Percentiles rank a stretch among this genome's conserved stretches.
phyloP scores from a whole-genome alignment of 2,797 vertebrate genomes.

The Austrolebias charrua region DNA sequence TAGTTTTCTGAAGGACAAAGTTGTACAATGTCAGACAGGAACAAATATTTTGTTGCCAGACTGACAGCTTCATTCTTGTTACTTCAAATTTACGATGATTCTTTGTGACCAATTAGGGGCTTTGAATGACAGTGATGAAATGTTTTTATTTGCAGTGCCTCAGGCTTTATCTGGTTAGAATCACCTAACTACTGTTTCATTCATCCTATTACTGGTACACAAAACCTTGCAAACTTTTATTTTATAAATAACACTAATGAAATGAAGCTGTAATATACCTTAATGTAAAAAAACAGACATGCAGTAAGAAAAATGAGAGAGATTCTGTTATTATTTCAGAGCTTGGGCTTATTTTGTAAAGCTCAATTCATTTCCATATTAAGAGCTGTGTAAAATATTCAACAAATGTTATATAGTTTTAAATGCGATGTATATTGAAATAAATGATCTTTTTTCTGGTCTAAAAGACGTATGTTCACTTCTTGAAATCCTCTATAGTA shows the following conservation, averaged over 20 bases:
- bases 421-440: conserved; percentile 84
- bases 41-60: conserved; percentile 25
- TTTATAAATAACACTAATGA: conserved; percentile 85
- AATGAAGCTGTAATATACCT: conserved; percentile 74
- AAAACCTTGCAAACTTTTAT: conserved; percentile 77
- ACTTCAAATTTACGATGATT: conserved; percentile 34
- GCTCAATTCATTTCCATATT: conserved; percentile 68
- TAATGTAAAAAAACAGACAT: conserved; percentile 77
- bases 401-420: conserved; percentile 86
- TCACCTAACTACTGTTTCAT: conserved; percentile 75
- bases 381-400: conserved; percentile 74
- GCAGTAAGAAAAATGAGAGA: conserved; percentile 80
- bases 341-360: conserved; percentile 95
- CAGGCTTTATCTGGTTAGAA: conserved; percentile 88
- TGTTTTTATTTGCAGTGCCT: conserved; percentile 81
- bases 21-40: conserved; percentile 21
- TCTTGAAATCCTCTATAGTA: conserved; percentile 3
- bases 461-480: conserved; percentile 38
- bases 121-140: conserved; percentile 21
- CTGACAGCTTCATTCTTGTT: conserved; percentile 34
- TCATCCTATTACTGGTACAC: conserved; percentile 73
- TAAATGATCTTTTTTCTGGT: conserved; percentile 81
- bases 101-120: conserved; percentile 29
- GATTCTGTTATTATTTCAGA: conserved; percentile 82
- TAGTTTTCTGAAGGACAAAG: conserved; percentile 30